Evolutionary conservation across 1,140 invertebrate species (phyloP).

Genomic region (Belonocnema kinseyi): DNA sequence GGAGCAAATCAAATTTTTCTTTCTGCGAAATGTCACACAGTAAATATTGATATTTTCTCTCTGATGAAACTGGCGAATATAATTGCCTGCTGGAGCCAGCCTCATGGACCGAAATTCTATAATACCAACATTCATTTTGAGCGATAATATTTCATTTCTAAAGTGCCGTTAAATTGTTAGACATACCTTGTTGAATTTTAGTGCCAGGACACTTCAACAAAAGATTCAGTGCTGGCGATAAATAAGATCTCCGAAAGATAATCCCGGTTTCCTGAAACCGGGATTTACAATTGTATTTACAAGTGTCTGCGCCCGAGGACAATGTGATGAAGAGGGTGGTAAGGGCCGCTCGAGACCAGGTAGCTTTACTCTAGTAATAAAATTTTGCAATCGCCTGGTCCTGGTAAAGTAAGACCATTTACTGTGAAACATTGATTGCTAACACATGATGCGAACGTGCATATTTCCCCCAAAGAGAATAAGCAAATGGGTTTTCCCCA

Average conservation of each 20-base stretch:
- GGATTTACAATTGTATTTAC: constrained; percentile 1
- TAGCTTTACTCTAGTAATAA: constrained; percentile 4
- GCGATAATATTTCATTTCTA: too few relatives aligned
- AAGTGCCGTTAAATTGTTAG: too few relatives aligned
- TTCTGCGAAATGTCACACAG: too few relatives aligned
- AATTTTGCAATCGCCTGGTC: background rate
- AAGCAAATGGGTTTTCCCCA: background rate
- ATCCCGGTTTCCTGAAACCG: background rate
- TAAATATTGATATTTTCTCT: too few relatives aligned
- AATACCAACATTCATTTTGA: too few relatives aligned
- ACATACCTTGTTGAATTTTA: background rate
- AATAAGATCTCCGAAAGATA: constrained; percentile 11
- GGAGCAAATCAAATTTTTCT: too few relatives aligned
- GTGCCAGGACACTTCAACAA: background rate
- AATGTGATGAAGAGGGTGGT: background rate
- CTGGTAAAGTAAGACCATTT: background rate
- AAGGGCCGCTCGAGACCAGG: background rate
- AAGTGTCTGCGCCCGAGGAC: constrained; percentile 10
- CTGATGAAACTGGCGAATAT: too few relatives aligned
- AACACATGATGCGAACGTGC: constrained; percentile 12
- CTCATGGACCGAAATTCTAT: too few relatives aligned
- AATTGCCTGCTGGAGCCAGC: too few relatives aligned
- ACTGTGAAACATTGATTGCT: background rate
- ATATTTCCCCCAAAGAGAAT: background rate
- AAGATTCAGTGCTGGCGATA: background rate